Evolutionary conservation across 2,888 invertebrate genomes (phyloP).

Genomic region (Spialia ferax): DNA sequence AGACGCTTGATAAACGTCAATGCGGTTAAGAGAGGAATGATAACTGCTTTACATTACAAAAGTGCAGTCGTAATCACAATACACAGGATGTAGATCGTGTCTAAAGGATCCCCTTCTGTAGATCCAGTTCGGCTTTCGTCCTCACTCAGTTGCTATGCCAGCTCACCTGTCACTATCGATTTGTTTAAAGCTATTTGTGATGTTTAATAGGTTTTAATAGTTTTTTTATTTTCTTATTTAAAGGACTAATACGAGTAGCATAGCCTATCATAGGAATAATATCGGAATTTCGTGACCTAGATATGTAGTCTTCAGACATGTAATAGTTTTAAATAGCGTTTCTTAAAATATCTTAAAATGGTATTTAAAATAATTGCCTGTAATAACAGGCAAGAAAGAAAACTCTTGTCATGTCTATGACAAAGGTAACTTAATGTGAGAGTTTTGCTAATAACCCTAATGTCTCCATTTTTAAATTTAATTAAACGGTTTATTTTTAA

Average conservation of each 20-base stretch:
- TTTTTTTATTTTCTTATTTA: neutral
- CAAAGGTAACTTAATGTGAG: too few species aligned
- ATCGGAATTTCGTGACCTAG: too few species aligned
- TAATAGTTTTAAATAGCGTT: too few species aligned
- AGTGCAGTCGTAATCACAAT: slow-evolving; percentile 67
- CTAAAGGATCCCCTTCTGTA: slow-evolving; percentile 62
- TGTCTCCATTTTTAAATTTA: neutral
- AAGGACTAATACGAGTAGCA: too few species aligned
- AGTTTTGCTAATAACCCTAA: too few species aligned
- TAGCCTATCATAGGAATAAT: too few species aligned
- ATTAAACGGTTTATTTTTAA: neutral
- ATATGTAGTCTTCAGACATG: too few species aligned
- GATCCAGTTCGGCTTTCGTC: slow-evolving; percentile 54
- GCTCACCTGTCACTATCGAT: slow-evolving; percentile 67
- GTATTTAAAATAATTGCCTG: too few species aligned
- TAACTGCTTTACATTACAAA: slow-evolving; percentile 81
- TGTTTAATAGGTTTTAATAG: slow-evolving; percentile 7
- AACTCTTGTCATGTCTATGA: too few species aligned
- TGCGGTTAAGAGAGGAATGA: slow-evolving; percentile 63
- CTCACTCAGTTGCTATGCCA: slow-evolving; percentile 64
- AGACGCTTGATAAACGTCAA: slow-evolving; percentile 65
- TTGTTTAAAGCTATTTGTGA: slow-evolving; percentile 30
- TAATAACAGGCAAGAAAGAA: too few species aligned
- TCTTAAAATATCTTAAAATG: too few species aligned
- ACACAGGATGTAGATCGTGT: slow-evolving; percentile 72